Evolutionary conservation across 1,140 invertebrate genomes (phyloP), one percentile per base, ranked within the genome.

Genomic region (Pseudomyrmex gracilis): DNA sequence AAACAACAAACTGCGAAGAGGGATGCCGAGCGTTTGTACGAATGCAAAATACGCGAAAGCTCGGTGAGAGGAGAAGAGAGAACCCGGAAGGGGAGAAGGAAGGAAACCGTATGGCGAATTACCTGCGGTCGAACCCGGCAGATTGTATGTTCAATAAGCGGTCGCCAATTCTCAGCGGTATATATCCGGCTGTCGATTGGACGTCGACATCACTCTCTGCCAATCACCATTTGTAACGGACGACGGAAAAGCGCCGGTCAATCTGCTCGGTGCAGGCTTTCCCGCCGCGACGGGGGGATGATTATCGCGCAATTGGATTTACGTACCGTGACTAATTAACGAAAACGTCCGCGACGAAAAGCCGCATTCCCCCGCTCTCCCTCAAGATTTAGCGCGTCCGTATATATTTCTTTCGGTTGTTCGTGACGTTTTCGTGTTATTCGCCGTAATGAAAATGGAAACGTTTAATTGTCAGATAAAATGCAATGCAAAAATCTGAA

Each of bases 191-290:
- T 82, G 66, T 82, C 68, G 77, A 82, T 82, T 82, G 66, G 49
- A 82, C 77, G 67, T 82, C 68, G 68, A 82, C 77, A 82, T 82
- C 77, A 82, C 77, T 82, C 77, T 82, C 57, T 82, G 77, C 68
- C 77, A 73, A 82, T 82, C 68, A 73, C 77, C 43, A 82, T 82
- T 82, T 70, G 77, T 82, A 82, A 82, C 68, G 68, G 66, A 82
- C 66, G 68, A 73, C 67, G 57, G 68, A 77, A 82, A 82, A 82
- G 34, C 77, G 53, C 57, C 66, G 68, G 55, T 82, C 68, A 61
- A 82, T 82, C 66, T 58, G 57, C 22, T 47, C 47, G 55, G 20
- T 17, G 67, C 51, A 57, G 51, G 66, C 51, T 34, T 78, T 57
- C 51, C 66, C 76, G 43, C 17, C n/a, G 15, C 58, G 24, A 20